Conservation (phyloP, 37 sponge, comb jelly and placozoan species). For the Halichondria panicea region DNA sequence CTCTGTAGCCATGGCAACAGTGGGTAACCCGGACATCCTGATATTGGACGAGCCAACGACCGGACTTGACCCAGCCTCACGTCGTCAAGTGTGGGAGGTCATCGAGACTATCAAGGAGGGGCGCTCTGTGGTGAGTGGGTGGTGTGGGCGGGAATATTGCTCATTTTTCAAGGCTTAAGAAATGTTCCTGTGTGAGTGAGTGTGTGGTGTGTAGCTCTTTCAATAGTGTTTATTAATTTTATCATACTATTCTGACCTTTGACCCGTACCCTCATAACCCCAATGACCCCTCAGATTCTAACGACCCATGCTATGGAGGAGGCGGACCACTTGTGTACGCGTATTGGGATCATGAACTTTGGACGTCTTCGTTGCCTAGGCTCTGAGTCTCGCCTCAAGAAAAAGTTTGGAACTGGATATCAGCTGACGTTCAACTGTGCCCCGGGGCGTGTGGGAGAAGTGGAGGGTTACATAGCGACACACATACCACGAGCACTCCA, state of each 20-base stretch:
- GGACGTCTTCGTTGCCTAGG: conserved; percentile 62
- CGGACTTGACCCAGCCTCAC: conserved; percentile 72
- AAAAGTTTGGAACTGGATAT: conserved; percentile 75
- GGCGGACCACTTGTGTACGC: conserved; percentile 76
- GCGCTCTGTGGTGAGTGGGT: conserved; percentile 57
- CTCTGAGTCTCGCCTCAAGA: conserved; percentile 71
- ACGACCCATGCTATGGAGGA: conserved; percentile 86
- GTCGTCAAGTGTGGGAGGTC: conserved; percentile 81
- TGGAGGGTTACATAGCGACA: conserved; percentile 44
- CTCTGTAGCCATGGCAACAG: conserved; percentile 79
- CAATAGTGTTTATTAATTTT: background rate
- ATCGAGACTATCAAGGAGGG: conserved; percentile 65
- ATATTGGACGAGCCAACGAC: conserved; percentile 81
- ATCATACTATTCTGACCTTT: too few species aligned
- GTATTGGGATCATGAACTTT: conserved; percentile 80
- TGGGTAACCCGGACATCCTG: conserved; percentile 78
- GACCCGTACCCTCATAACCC: background rate
- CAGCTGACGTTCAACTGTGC: conserved; percentile 70
- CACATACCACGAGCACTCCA: conserved; percentile 49
- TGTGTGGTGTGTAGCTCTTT: background rate
- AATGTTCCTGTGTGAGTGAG: too few species aligned
- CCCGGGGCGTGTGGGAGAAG: conserved; percentile 29
- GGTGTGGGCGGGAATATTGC: too few species aligned
- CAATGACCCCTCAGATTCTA: conserved; percentile 46
- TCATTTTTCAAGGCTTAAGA: too few species aligned